Percentiles rank a stretch among this genome's conserved stretches.
phyloP scores from a whole-genome alignment of 1,140 invertebrate genomes.

The Campodea augens region DNA sequence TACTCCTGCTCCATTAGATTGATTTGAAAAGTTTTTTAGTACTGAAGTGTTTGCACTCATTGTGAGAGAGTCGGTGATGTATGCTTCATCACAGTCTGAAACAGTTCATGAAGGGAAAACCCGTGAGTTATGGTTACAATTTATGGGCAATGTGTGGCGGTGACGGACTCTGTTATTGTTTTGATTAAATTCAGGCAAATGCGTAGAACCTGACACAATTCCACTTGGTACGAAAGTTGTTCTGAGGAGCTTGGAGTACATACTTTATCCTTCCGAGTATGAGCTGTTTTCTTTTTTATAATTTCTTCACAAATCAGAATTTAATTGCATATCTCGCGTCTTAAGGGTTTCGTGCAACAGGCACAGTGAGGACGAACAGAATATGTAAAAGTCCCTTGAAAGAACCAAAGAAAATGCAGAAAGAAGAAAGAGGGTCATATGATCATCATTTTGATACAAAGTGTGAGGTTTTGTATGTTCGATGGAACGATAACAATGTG shows the following conservation, averaged over 20 bases:
- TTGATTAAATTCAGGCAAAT: constrained; percentile 16
- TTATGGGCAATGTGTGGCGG: constrained; percentile 19
- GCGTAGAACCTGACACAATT: constrained; percentile 10
- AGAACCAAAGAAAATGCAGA: constrained; percentile 11
- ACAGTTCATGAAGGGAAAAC: constrained; percentile 20
- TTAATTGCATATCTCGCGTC: constrained; percentile 11
- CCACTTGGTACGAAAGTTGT: constrained; percentile 1
- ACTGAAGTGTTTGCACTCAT: too few species aligned
- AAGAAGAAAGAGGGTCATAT: constrained; percentile 9
- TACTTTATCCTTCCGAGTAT: constrained; percentile 10
- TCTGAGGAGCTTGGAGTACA: constrained; percentile 13
- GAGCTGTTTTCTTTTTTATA: constrained; percentile 17
- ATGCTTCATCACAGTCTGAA: constrained; percentile 18
- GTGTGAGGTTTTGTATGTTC: constrained; percentile 12
- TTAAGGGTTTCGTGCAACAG: constrained; percentile 10
- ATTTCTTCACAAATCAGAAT: constrained; percentile 14
- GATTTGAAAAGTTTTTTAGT: too few species aligned
- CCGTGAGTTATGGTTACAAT: constrained; percentile 23
- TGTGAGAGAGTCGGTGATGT: too few species aligned
- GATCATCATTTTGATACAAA: constrained; percentile 9
- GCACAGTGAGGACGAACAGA: constrained; percentile 12
- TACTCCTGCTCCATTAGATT: too few species aligned
- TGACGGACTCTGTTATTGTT: constrained; percentile 17
- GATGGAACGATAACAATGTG: constrained; percentile 21
- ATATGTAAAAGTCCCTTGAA: constrained; percentile 12